Conservation (phyloP, 2,113 vertebrate species). For the Pomatorhinus ruficollis region DNA sequence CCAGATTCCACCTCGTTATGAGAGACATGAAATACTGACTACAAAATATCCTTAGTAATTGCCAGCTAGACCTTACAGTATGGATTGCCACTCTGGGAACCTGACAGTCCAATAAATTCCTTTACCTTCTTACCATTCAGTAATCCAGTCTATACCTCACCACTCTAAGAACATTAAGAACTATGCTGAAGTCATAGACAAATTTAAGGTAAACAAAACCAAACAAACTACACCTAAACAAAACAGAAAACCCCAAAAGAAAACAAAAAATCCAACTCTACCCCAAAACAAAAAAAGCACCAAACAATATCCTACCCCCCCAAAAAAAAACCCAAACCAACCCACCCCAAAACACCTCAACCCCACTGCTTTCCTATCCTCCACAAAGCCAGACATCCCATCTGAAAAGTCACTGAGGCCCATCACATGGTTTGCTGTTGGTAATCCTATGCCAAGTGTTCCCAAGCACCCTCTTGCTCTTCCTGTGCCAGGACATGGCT, state of each 20-base stretch:
- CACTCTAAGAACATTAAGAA: not conserved
- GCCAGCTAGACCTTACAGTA: not conserved
- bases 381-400: not conserved
- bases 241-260: not conserved
- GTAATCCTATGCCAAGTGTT: not conserved
- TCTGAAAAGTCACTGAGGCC: not conserved
- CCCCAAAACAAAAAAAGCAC: not conserved
- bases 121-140: not conserved
- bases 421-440: not conserved
- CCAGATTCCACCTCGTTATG: not conserved
- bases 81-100: not conserved
- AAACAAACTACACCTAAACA: not conserved
- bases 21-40: not conserved
- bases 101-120: not conserved
- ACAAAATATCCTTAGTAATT: not conserved
- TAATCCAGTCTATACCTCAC: not conserved
- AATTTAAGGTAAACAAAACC: not conserved
- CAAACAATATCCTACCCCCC: rapidly evolving
- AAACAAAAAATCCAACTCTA: not conserved
- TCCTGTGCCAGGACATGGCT: not conserved
- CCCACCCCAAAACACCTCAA: not conserved
- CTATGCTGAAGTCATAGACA: not conserved
- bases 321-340: rapidly evolving
- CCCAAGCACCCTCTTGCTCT: not conserved
- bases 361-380: not conserved